Percentiles rank a stretch among this genome's conserved stretches.
phyloP scores from a whole-genome alignment of 2,888 invertebrate genomes.

The Oscheius sp. region DNA sequence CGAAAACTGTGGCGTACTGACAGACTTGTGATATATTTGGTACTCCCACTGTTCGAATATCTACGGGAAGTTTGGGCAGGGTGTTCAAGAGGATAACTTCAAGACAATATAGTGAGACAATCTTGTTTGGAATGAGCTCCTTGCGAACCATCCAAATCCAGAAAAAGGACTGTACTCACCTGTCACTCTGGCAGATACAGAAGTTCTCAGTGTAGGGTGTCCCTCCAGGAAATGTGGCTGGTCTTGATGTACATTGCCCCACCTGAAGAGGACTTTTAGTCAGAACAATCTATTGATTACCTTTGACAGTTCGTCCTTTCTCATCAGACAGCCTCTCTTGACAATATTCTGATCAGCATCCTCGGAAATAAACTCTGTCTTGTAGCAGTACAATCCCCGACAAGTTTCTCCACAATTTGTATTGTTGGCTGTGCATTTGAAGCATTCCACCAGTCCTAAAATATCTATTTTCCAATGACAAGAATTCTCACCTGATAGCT shows the following conservation, averaged over 20 bases:
- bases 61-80: too few species aligned
- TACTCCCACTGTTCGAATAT: too few species aligned
- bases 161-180: neutral
- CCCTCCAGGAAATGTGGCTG: constrained; percentile 39
- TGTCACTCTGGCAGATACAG: constrained; percentile 22
- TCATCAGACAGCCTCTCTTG: constrained; percentile 26
- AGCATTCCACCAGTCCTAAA: constrained; percentile 11
- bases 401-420: constrained; percentile 24
- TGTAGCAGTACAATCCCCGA: constrained; percentile 31
- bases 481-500: neutral
- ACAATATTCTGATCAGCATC: neutral
- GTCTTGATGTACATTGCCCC: constrained; percentile 40
- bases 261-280: constrained; percentile 36
- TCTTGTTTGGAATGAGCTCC: too few species aligned
- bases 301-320: constrained; percentile 29
- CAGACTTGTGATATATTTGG: too few species aligned
- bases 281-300: neutral
- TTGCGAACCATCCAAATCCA: too few species aligned
- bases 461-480: neutral
- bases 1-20: too few species aligned
- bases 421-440: constrained; percentile 28
- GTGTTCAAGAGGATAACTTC: too few species aligned
- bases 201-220: constrained; percentile 3
- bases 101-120: too few species aligned
- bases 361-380: neutral